Evolutionary conservation across 2,113 vertebrate genomes (phyloP), one percentile per base, ranked within the genome.

Genomic region (Corydoras sp.): DNA sequence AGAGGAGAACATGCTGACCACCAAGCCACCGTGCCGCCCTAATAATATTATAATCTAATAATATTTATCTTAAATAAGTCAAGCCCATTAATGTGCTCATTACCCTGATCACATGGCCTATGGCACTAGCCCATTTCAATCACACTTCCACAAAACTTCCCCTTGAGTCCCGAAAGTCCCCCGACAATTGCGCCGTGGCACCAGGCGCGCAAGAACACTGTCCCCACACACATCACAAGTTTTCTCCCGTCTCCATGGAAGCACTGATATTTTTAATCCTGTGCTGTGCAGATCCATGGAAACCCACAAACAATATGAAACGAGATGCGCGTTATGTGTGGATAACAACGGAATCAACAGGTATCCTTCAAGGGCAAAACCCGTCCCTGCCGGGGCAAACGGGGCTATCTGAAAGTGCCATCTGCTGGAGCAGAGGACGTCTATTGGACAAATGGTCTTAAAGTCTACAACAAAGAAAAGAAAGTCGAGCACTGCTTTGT

Each of bases 401-500:
- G 59, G 70, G 69, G 75, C 77, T 82, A 84, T 80, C 77, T 60
- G 73, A 61, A 84, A 80, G 74, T 77, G 81, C 79, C 79, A 81
- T 82, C 79, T 84, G 76, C 68, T 80, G 78, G 78, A 80, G 50
- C 65, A 76, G 63, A 60, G 76, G 75, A 59, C 35, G 11, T 72
- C 35, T 43, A 8, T 43, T 43, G 35, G 35, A 43, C 2, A 2
- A 43, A 43, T 43, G 35, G 35, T 43, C 7, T 8, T 43, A 8
- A 43, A 43, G 35, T 43, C 35, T 43, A 5, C 35, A 8, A 8
- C 7, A 43, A 43, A 5, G 35, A 43, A 43, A 43, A 43, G 35
- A 5, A 43, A 8, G 35, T 43, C 35, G 7, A 43, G 35, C 35
- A 24, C 18, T 24, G 18, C 18, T 24, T 24, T 24, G 18, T 24